Conservation (phyloP, 1,140 invertebrate species). For the Lordiphosa clarofinis region DNA sequence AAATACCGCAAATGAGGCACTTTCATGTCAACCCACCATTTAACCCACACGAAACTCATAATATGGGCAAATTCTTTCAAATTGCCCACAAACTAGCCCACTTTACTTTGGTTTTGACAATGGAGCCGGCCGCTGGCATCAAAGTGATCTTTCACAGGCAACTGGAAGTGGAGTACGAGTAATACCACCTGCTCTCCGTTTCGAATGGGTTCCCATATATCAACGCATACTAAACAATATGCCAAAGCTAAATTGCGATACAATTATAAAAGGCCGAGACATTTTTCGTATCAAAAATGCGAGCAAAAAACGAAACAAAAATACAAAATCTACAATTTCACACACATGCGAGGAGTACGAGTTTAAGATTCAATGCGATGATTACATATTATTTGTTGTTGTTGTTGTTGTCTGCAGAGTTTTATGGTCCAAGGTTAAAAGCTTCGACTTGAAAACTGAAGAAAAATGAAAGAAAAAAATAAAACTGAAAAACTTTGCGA, state of each 20-base stretch:
- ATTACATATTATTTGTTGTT: constrained; percentile 65
- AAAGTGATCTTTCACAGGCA: constrained; percentile 24
- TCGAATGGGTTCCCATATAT: constrained; percentile 49
- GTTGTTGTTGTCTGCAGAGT: constrained; percentile 59
- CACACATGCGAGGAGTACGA: constrained; percentile 47
- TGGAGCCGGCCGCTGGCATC: constrained; percentile 35
- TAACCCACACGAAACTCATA: constrained; percentile 25
- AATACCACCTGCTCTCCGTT: constrained; percentile 36
- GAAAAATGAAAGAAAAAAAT: constrained; percentile 20
- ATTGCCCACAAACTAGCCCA: constrained; percentile 71
- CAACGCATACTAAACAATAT: constrained; percentile 66
- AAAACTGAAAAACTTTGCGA: constrained; percentile 58
- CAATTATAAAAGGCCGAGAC: constrained; percentile 64
- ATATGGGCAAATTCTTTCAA: constrained; percentile 64
- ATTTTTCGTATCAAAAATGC: constrained; percentile 51
- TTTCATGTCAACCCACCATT: constrained; percentile 64
- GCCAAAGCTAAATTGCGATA: constrained; percentile 68
- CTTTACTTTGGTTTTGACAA: constrained; percentile 62
- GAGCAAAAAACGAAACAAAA: constrained; percentile 19
- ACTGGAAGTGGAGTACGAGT: constrained; percentile 2
- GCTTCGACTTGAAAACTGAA: constrained; percentile 58
- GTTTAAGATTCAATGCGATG: constrained; percentile 73
- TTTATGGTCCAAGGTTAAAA: constrained; percentile 79
- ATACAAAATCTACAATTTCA: constrained; percentile 51
- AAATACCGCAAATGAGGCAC: constrained; percentile 56